These are phyloP conservation scores for Tethya wilhelma DNA, from an alignment of 37 sponge, comb jelly and placozoan genomes.

Conservation along the genomic window DNA sequence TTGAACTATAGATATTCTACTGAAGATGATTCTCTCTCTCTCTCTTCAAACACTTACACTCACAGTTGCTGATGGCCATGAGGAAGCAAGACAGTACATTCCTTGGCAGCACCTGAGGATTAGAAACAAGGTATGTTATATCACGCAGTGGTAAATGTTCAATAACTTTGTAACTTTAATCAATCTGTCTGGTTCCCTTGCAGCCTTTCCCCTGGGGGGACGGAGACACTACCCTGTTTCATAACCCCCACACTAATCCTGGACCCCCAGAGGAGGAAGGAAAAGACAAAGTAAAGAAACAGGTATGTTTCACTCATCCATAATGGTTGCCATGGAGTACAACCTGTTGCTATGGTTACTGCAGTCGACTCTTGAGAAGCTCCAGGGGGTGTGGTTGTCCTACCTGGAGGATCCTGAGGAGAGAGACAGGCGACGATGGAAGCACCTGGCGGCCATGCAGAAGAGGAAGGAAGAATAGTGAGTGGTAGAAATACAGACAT, in stretches of 20 bases:
- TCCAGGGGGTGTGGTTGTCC: conserved; percentile 22
- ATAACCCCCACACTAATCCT: conserved; percentile 62
- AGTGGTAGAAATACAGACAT: neutral
- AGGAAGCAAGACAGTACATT: conserved; percentile 15
- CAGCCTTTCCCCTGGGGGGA: conserved; percentile 81
- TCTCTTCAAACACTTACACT: neutral
- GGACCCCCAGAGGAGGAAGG: conserved; percentile 34
- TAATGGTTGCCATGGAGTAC: neutral
- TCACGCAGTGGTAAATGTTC: neutral
- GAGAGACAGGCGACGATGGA: conserved; percentile 39
- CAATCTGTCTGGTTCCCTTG: neutral
- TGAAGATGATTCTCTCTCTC: no score
- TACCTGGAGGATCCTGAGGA: conserved; percentile 52
- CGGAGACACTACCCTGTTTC: conserved; percentile 62
- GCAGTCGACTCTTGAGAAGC: neutral
- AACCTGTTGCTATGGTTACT: neutral
- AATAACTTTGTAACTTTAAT: neutral
- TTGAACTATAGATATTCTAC: neutral
- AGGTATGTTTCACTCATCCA: neutral
- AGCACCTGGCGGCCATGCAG: conserved; percentile 49
- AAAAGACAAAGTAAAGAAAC: neutral
- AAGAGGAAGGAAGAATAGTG: conserved; percentile 38
- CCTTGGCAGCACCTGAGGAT: conserved; percentile 60
- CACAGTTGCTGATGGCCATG: conserved; percentile 2
- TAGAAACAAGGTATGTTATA: conserved; percentile 43